phyloP scores from a whole-genome alignment of 2,888 invertebrate genomes.

The Furcula furcula region DNA sequence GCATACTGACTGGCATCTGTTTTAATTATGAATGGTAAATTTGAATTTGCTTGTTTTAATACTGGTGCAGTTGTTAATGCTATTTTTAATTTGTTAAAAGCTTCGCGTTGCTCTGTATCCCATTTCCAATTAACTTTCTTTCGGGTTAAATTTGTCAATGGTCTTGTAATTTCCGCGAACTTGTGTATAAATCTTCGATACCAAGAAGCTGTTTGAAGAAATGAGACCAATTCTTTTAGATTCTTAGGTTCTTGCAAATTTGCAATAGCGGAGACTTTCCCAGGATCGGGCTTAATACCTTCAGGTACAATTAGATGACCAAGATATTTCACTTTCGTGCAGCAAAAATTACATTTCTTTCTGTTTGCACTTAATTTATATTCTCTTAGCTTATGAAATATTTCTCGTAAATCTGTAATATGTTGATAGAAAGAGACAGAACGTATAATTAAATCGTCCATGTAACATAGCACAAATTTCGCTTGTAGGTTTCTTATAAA shows the following conservation, averaged over 20 bases:
- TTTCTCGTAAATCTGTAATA: neutral
- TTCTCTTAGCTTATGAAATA: neutral
- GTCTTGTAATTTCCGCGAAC: too few relatives aligned
- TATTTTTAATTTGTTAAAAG: too few relatives aligned
- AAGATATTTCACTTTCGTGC: slow-evolving; percentile 1
- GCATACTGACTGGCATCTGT: slow-evolving; percentile 1
- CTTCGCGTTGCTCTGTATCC: too few relatives aligned
- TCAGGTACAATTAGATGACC: slow-evolving; percentile 4
- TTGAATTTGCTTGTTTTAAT: too few relatives aligned
- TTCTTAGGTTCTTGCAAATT: slow-evolving; percentile 1
- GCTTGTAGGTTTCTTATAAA: neutral
- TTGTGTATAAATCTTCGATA: too few relatives aligned
- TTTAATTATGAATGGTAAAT: neutral
- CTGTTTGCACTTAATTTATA: slow-evolving; percentile 1
- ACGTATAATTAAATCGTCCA: too few relatives aligned
- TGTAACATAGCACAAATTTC: neutral
- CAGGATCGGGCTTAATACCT: slow-evolving; percentile 2
- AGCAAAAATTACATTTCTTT: slow-evolving; percentile 1
- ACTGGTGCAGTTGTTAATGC: too few relatives aligned
- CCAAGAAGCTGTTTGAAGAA: too few relatives aligned
- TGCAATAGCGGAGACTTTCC: slow-evolving; percentile 1
- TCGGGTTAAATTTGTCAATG: too few relatives aligned
- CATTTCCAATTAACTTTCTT: too few relatives aligned
- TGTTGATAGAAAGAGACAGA: too few relatives aligned
- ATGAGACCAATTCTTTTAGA: neutral